Evolutionary conservation across 2,888 invertebrate genomes (phyloP).

Genomic region (Camponotus fellah): DNA sequence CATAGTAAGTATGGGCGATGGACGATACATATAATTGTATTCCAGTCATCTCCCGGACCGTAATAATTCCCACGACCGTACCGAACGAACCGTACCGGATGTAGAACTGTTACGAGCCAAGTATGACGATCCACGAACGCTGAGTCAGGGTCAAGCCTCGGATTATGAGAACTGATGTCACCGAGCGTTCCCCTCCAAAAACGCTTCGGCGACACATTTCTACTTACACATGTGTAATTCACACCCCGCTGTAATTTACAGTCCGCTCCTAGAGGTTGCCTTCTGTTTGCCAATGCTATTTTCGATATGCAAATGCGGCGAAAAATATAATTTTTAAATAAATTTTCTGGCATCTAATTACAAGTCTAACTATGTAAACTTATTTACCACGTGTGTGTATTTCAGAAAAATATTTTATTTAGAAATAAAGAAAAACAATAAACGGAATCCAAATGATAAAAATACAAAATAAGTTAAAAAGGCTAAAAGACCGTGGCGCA

Average conservation of each 20-base stretch:
- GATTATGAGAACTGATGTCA: slow-evolving; percentile 69
- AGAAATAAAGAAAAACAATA: too few relatives aligned
- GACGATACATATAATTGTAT: not conserved
- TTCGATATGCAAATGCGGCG: not conserved
- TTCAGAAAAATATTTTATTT: not conserved
- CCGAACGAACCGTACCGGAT: slow-evolving; percentile 56
- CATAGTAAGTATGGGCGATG: not conserved
- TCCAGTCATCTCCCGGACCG: not conserved
- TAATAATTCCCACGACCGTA: not conserved
- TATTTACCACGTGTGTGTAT: not conserved
- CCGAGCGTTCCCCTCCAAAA: slow-evolving; percentile 65
- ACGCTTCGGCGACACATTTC: slow-evolving; percentile 60
- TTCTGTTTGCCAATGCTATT: slow-evolving; percentile 12
- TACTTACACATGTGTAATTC: slow-evolving; percentile 56
- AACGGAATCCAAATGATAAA: too few relatives aligned
- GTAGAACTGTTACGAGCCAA: slow-evolving; percentile 55
- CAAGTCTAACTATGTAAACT: not conserved
- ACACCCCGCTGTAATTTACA: slow-evolving; percentile 19
- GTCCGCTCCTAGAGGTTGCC: slow-evolving; percentile 4
- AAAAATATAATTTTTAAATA: not conserved
- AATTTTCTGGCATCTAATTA: not conserved
- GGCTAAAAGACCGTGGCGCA: too few relatives aligned
- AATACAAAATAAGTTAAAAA: too few relatives aligned
- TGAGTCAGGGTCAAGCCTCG: slow-evolving; percentile 66
- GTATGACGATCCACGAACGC: slow-evolving; percentile 32